These are phyloP conservation scores for Anarhynchus alexandrinus DNA, from an alignment of 2,113 vertebrate species.

Conservation along the genomic window DNA sequence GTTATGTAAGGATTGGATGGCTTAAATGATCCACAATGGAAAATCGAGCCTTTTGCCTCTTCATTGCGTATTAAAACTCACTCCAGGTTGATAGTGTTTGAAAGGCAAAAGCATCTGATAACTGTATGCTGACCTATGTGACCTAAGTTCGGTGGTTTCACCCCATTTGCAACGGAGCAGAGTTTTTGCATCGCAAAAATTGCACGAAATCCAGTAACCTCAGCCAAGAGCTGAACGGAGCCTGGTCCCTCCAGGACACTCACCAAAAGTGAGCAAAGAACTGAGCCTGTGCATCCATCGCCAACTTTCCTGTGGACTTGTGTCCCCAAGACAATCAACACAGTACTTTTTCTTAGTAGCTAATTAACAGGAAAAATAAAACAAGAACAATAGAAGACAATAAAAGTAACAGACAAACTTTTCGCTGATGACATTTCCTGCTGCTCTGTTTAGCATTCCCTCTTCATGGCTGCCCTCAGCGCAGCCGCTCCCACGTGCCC, in stretches of 20 bases:
- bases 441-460: slow-evolving; percentile 45
- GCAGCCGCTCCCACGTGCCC: slow-evolving; percentile 5
- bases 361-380: background rate
- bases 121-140: background rate
- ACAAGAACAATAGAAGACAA: background rate
- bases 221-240: background rate
- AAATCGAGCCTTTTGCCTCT: background rate
- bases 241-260: background rate
- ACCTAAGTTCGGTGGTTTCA: background rate
- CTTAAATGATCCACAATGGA: background rate
- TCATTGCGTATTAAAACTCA: background rate
- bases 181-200: background rate
- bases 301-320: background rate
- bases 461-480: background rate
- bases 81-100: background rate
- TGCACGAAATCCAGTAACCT: background rate
- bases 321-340: background rate
- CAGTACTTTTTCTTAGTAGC: background rate
- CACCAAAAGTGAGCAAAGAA: background rate
- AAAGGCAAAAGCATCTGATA: background rate
- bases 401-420: background rate
- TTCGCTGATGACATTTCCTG: background rate
- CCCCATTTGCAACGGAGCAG: background rate
- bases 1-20: background rate
- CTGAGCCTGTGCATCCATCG: rapidly evolving